These are phyloP conservation scores for Tetrapedia diversipes DNA, from an alignment of 2,888 invertebrate species.

Conservation along the genomic window DNA sequence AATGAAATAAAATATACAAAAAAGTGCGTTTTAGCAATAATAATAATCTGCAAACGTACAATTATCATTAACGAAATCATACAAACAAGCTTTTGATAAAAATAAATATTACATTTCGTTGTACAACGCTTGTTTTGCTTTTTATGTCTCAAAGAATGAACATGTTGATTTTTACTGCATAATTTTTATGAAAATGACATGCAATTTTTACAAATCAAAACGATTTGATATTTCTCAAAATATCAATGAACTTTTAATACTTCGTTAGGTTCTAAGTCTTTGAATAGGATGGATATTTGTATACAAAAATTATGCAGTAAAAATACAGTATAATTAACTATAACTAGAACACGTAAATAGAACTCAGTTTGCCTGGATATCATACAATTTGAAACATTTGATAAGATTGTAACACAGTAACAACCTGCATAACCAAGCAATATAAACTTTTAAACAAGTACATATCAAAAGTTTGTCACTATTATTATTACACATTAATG, in stretches of 20 bases:
- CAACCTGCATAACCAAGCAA: constrained; percentile 53
- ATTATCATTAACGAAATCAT: constrained; percentile 14
- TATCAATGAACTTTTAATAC: not conserved
- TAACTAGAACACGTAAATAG: constrained; percentile 18
- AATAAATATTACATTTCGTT: constrained; percentile 26
- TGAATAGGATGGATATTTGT: not conserved
- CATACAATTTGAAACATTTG: constrained; percentile 31
- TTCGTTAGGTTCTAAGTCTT: not conserved
- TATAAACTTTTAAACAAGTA: constrained; percentile 55
- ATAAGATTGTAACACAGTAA: constrained; percentile 61
- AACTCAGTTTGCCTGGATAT: constrained; percentile 40
- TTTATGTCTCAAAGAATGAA: constrained; percentile 17
- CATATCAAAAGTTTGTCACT: constrained; percentile 32
- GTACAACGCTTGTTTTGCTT: constrained; percentile 8
- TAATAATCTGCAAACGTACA: constrained; percentile 29
- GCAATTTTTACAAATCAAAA: constrained; percentile 10
- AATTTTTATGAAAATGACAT: constrained; percentile 25
- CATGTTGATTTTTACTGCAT: constrained; percentile 35
- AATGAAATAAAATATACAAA: constrained; percentile 34
- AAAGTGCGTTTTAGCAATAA: constrained; percentile 30
- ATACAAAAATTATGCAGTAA: constrained; percentile 46
- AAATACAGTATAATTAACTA: constrained; percentile 28
- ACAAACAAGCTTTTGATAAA: constrained; percentile 21
- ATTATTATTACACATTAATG: constrained; percentile 35
- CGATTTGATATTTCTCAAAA: not conserved